Evolutionary conservation across 1,140 invertebrate species (phyloP), one percentile per base, ranked within the genome.

Genomic region (Xylocopa sonorina): DNA sequence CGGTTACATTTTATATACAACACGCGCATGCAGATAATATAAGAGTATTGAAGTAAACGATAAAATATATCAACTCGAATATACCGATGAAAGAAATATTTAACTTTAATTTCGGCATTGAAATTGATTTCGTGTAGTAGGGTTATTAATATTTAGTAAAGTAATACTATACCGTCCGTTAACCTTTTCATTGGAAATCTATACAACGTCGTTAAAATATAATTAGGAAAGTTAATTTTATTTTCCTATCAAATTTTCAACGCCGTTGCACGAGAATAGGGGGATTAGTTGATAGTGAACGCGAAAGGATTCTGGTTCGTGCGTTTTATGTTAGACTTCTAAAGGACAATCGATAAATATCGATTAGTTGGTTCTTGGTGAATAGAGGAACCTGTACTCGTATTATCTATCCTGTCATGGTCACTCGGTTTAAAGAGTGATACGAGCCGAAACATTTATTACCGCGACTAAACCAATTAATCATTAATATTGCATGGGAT

Each of bases 321-420:
- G 64, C 67, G 78, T 87, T 68, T 67, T 71, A 75, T 73, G 84
- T 63, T 58, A 32, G 51, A 53, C 68, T 79, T 77, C 63, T 71
- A 62, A 50, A 71, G 60, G 50, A 29, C 74, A 74, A 84, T 87
- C 85, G 62, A 87, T 87, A 87, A 87, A 71, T 87, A 87, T 87
- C 81, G 86, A 87, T 87, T 83, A 57, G 75, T 77, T 57, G 43
- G 67, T 67, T 69, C 81, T 71, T 41, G 46, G 79, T 76, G 66
- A 64, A 74, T 73, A 64, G 53, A 78, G 77, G 63, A 75, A 85
- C 75, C 41, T 84, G 72, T 72, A 74, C 38, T 58, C 73, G 76
- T 85, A 86, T 81, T 82, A 67, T 74, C 73, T 82, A 67, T 74
- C 73, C 72, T 62, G 66, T 81, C 84, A 83, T 53, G 84, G 83